Evolutionary conservation across 2,113 vertebrate genomes (phyloP).

Genomic region (Erinaceus europaeus): DNA sequence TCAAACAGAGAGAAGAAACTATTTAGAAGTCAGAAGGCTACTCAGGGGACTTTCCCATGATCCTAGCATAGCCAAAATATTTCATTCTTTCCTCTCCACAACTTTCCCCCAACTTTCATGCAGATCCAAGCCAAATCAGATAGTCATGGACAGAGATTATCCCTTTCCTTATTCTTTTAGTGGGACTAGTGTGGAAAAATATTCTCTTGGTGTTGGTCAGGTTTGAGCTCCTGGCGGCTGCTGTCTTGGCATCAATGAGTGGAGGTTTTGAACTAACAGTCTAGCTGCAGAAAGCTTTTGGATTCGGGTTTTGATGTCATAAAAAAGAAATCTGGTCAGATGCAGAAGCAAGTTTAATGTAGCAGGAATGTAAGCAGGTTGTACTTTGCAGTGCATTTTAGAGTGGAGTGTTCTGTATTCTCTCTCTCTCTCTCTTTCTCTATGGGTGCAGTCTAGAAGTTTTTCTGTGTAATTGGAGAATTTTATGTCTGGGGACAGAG

Average conservation of each 20-base stretch:
- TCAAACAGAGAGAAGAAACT: slow-evolving; percentile 13
- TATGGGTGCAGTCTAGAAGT: slow-evolving; percentile 47
- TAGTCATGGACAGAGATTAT: background rate
- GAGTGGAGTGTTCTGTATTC: background rate
- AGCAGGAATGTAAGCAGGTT: slow-evolving; percentile 70
- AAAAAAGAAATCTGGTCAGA: slow-evolving; percentile 62
- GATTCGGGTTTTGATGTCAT: slow-evolving; percentile 71
- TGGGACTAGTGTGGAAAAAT: slow-evolving; percentile 58
- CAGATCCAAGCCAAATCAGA: slow-evolving; percentile 62
- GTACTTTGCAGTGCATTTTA: background rate
- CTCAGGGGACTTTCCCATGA: slow-evolving; percentile 56
- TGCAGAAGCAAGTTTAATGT: slow-evolving; percentile 66
- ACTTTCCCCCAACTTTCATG: background rate
- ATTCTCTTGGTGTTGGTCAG: slow-evolving; percentile 9
- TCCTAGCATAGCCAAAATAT: slow-evolving; percentile 21
- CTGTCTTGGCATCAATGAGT: slow-evolving; percentile 58
- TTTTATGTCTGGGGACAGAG: slow-evolving; percentile 41
- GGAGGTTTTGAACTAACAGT: slow-evolving; percentile 53
- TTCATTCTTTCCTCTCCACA: background rate
- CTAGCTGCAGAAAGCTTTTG: slow-evolving; percentile 65
- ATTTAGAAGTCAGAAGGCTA: slow-evolving; percentile 12
- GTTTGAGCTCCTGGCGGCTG: slow-evolving; percentile 64
- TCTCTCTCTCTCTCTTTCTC: background rate
- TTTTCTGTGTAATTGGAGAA: slow-evolving; percentile 53
- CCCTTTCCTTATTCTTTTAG: slow-evolving; percentile 8